These are phyloP conservation scores for Drosophila phalerata DNA, from an alignment of 2,888 invertebrate genomes.

Conservation along the genomic window DNA sequence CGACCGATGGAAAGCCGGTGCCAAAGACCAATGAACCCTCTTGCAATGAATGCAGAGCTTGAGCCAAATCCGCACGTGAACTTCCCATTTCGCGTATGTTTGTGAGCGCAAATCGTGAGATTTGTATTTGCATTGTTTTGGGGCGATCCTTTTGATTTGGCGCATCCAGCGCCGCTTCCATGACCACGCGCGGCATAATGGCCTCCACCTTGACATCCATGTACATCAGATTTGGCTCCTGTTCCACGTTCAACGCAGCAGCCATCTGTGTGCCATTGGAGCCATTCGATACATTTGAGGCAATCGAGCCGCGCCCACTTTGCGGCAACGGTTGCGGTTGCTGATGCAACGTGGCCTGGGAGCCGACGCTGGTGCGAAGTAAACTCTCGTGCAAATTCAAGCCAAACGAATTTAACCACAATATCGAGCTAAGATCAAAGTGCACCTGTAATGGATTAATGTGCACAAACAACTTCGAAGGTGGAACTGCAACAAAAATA, in stretches of 20 bases:
- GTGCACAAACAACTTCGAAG: conserved; percentile 96
- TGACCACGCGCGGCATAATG: conserved; percentile 92
- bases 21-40: conserved; percentile 91
- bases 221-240: conserved; percentile 86
- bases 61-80: conserved; percentile 92
- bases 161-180: conserved; percentile 91
- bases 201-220: conserved; percentile 96
- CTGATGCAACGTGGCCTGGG: conserved; percentile 60
- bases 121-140: conserved; percentile 90
- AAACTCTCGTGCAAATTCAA: conserved; percentile 94
- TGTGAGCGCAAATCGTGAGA: conserved; percentile 87
- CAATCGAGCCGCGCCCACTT: conserved; percentile 59
- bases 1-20: conserved; percentile 91
- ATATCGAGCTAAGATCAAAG: conserved; percentile 94
- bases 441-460: conserved; percentile 95
- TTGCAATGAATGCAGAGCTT: conserved; percentile 92
- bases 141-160: conserved; percentile 95
- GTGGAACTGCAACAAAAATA: conserved; percentile 90
- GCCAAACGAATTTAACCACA: conserved; percentile 98
- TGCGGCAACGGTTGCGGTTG: conserved; percentile 35
- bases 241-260: conserved; percentile 51
- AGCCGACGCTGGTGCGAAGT: conserved; percentile 86
- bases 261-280: conserved; percentile 76
- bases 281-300: conserved; percentile 63
- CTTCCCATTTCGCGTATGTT: conserved; percentile 88